Base-by-base conservation (phyloP, 2,113 vertebrate species). In the Physeter macrocephalus region DNA sequence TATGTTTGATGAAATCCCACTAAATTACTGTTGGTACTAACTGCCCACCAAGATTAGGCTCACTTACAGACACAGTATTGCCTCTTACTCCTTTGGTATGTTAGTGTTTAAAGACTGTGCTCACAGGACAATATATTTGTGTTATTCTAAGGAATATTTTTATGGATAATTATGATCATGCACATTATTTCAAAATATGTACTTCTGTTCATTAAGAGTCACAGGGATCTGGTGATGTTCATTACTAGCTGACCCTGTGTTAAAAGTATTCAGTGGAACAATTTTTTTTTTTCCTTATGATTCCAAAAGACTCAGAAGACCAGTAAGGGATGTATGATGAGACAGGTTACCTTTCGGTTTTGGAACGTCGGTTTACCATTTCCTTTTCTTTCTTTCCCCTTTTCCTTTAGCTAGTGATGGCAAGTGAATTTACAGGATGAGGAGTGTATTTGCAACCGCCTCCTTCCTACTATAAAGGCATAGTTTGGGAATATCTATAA, bases 111-210 rank as follows among this genome's bases (percentile, higher is more conserved):
- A 52, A 12, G 71, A 57, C 3, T 43, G 36, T n/a, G 57, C 52
- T 84, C 23, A 77, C 3, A 80, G 66, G 39, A 84, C 31, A 96
- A 59, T 1, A 71, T 52, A 90, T 84, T 72, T 81, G 21, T 94
- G 49, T 83, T 94, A 77, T 39, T 34, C 36, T 67, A 82, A 96
- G 88, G 61, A 86, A 83, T 81, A 67, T 31, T 90, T 95, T 90
- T 43, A 92, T 57, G 69, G 57, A 36, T 87, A 17, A 80, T 61
- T 71, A 81, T 41, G 86, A 96, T 97, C 21, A 93, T 94, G 89
- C 84, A 88, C 95, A 95, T 97, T 96, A 97, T 98, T 96, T 85
- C 96, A 98, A 98, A 98, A 78, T 52, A 90, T 23, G n/a, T 1
- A 43, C 29, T 59, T 91, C 80, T 93, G 10, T 88, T 94, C 27